Percentiles rank a stretch among this genome's conserved stretches.
These are phyloP conservation scores for Etheostoma perlongum DNA, from an alignment of 2,797 vertebrate species.

Conservation along the genomic window DNA sequence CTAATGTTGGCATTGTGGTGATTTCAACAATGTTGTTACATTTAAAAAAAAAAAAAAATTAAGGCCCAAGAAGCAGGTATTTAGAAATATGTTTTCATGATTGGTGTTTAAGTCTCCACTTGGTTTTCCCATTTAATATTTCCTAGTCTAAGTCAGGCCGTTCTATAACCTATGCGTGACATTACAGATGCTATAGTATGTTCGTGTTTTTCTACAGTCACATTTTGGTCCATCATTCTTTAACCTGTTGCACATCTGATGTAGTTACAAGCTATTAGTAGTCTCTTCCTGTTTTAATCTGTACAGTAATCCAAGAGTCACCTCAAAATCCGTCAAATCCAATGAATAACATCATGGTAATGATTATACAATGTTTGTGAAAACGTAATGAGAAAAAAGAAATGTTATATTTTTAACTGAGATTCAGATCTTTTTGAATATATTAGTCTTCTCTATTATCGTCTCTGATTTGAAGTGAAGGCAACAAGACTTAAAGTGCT, in stretches of 20 bases:
- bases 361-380: no score
- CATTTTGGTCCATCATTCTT: no score
- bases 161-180: neutral
- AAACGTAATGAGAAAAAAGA: no score
- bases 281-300: no score
- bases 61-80: neutral
- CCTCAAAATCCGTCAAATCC: no score
- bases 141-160: neutral
- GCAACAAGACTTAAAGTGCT: neutral
- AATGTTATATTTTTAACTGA: no score
- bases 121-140: neutral
- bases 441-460: neutral
- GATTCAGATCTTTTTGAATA: no score
- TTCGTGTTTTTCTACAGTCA: no score
- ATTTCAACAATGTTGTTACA: neutral
- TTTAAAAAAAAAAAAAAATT: neutral
- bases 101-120: neutral
- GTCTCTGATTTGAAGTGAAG: neutral
- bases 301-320: no score
- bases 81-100: neutral
- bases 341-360: no score
- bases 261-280: neutral
- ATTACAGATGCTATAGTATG: neutral
- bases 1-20: neutral
- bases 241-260: neutral